phyloP scores from a whole-genome alignment of 2,113 vertebrate genomes.

The Rhineura floridana region DNA sequence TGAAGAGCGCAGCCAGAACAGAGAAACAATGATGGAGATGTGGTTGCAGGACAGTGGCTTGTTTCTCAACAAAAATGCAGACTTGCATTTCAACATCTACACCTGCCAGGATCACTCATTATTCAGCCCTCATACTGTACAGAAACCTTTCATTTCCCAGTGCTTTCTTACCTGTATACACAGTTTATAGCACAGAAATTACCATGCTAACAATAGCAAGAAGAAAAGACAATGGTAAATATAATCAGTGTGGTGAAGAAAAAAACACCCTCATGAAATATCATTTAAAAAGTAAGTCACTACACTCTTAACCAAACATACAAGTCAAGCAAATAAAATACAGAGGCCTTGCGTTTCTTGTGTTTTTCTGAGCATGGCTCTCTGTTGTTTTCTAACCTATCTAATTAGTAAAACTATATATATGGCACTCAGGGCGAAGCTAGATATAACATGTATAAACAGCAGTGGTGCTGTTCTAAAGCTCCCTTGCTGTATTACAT shows the following conservation, averaged over 20 bases:
- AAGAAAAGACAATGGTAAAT: not conserved
- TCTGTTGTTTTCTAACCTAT: too few relatives aligned
- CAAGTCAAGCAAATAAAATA: not conserved
- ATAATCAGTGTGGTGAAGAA: not conserved
- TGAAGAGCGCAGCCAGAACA: not conserved
- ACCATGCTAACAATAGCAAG: rapidly evolving
- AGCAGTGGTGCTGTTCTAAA: not conserved
- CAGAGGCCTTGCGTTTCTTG: not conserved
- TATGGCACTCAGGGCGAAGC: not conserved
- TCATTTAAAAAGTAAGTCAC: rapidly evolving
- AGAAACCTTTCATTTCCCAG: not conserved
- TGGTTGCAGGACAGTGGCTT: not conserved
- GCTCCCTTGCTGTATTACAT: not conserved
- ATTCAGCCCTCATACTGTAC: not conserved
- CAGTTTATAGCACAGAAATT: rapidly evolving
- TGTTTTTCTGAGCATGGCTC: not conserved
- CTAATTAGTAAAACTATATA: not conserved
- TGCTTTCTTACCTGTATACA: not conserved
- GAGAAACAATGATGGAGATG: not conserved
- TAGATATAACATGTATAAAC: not conserved
- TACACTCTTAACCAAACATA: not conserved
- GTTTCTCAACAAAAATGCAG: not conserved
- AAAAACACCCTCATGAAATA: not conserved
- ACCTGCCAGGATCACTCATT: not conserved
- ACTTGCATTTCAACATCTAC: not conserved